phyloP scores from a whole-genome alignment of 2,888 invertebrate species.

The Lepeophtheirus nordmannii region DNA sequence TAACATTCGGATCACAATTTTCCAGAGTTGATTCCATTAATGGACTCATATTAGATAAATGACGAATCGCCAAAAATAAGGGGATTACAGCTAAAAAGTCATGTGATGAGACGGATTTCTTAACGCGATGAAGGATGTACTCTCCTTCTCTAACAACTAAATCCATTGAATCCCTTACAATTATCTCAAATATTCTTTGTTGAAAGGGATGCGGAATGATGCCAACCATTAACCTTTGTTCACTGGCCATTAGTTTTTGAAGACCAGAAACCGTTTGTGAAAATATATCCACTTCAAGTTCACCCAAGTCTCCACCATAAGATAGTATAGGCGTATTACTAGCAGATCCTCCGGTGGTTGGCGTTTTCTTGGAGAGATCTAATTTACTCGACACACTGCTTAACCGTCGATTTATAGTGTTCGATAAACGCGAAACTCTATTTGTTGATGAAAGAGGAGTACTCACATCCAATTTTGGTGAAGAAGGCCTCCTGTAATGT shows the following conservation, averaged over 20 bases:
- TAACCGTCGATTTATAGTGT: neutral
- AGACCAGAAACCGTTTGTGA: slow-evolving; percentile 63
- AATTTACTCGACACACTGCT: slow-evolving; percentile 3
- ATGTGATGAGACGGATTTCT: slow-evolving; percentile 56
- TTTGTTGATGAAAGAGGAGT: neutral
- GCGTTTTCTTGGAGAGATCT: slow-evolving; percentile 5
- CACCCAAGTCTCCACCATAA: slow-evolving; percentile 47
- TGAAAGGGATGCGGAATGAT: slow-evolving; percentile 66
- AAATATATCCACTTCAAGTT: slow-evolving; percentile 68
- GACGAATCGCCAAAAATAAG: slow-evolving; percentile 65
- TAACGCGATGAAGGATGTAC: slow-evolving; percentile 55
- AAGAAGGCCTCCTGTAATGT: slow-evolving; percentile 36
- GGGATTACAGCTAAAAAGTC: slow-evolving; percentile 64
- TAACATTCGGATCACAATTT: slow-evolving; percentile 10
- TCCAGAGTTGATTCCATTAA: slow-evolving; percentile 63
- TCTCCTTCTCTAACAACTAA: slow-evolving; percentile 35
- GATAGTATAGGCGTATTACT: neutral
- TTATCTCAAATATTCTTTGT: slow-evolving; percentile 62
- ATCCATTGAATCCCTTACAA: slow-evolving; percentile 68
- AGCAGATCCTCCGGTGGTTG: neutral
- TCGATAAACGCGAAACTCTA: neutral
- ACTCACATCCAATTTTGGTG: neutral
- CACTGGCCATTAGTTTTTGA: slow-evolving; percentile 69
- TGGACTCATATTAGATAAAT: slow-evolving; percentile 55
- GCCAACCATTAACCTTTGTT: slow-evolving; percentile 62